Evolutionary conservation across 1,140 invertebrate genomes (phyloP), one percentile per base, ranked within the genome.

Genomic region (Drosophila insularis): DNA sequence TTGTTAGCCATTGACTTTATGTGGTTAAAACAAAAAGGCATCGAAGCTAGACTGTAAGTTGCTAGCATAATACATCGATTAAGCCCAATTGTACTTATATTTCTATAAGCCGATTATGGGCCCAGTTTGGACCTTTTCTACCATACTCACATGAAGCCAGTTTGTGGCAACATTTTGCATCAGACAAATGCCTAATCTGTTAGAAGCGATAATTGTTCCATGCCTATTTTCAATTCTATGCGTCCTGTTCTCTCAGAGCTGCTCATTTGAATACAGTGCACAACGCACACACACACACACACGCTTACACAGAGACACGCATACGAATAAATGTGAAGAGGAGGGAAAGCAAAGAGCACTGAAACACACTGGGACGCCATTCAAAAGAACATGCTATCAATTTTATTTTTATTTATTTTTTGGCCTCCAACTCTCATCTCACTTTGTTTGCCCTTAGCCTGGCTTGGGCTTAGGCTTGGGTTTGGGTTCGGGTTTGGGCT

Each of bases 331-430:
- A 32, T 10, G 40, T 46, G 50, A 53, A 50, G 10, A 46, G 14
- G 43, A 17, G 43, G 2, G 19, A 46, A 19, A 50, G 43, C 17
- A 19, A 50, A 50, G 19, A 50, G 43, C 43, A 50, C 43, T 13
- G 35, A 37, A 37, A 37, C 35, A 37, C 11, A 37, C 35, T 50
- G 43, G 43, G 43, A 46, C 14, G 27, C 27, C 27, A 27, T 17
- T 19, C 17, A 31, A 53, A 79, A 71, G 63, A 81, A 77, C 67
- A 85, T 71, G 81, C 81, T 78, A 81, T 85, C 81, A 86, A 85
- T 86, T 85, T 86, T 67, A 80, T 74, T 85, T 85, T 67, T 78
- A 80, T 86, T 85, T 78, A 81, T 81, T 81, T 85, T 80, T 37
- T 68, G 23, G 39, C 39, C 39, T 40, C 67, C 58, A 40, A 58